Base-by-base conservation (phyloP, 2,113 vertebrate species). In the Pholis gunnellus region DNA sequence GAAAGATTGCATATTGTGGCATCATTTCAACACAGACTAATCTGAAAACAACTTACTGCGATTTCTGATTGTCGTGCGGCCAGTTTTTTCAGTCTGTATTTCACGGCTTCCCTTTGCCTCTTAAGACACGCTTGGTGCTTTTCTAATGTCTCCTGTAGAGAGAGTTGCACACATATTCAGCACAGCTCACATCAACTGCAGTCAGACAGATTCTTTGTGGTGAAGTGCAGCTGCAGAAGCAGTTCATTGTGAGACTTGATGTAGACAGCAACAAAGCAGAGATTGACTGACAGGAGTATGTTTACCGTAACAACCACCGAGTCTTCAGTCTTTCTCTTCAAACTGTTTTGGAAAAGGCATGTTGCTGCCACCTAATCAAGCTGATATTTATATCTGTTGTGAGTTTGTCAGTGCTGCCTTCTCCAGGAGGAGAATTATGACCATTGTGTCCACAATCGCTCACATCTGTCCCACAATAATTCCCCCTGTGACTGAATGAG, bases 61-160 rank as follows among this genome's bases (percentile, higher is more conserved):
- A 95, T 91, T 56, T 94, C 93, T 15, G 87, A 90, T 67, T 95
- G 95, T 14, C 94, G 94, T 7, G 90, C 85, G 5, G 94, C 87
- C 70, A 96, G 88, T 82, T 94, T 94, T 82, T 89, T 94, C 87
- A 95, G 88, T 81, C 92, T 87, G 88, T 91, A 87, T 85, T 92
- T 93, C 63, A 95, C 90, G 25, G 91, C 86, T 29, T 95, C 91
- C 36, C 75, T 90, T 85, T 96, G 95, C 72, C 61, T 92, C 88
- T 87, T 91, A 40, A 96, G 85, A 83, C 79, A 57, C 38, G 91
- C 88, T 42, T 91, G 94, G 2, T 92, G 88, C 65, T 91, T 92
- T 78, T 83, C 85, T 70, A 93, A 82, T n/a, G 61, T 79, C 25
- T 92, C 95, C 95, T 96, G 85, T 22, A 72, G 81, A 81, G 70